Percentiles rank a stretch among this genome's conserved stretches.
Conservation (phyloP, 2,888 invertebrate genomes). For the Lithosia quadra region DNA sequence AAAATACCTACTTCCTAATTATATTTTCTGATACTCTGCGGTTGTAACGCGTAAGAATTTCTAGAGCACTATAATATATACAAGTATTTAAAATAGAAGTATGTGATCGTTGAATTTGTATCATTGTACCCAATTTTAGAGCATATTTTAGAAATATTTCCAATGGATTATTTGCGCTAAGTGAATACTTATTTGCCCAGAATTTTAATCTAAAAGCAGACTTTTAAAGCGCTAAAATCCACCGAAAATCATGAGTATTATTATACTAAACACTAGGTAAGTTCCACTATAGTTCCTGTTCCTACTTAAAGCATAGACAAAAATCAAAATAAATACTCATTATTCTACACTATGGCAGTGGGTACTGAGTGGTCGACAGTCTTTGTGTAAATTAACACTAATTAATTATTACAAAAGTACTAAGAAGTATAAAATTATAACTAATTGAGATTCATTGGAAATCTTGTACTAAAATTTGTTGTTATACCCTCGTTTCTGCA, state of each 20-base stretch:
- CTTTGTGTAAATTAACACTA: slow-evolving; percentile 73
- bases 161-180: background rate
- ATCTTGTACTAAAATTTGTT: slow-evolving; percentile 77
- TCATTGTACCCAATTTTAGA: slow-evolving; percentile 25
- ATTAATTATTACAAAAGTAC: slow-evolving; percentile 55
- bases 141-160: slow-evolving; percentile 10
- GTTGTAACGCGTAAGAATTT: slow-evolving; percentile 24
- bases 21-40: slow-evolving; percentile 28
- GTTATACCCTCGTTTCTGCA: slow-evolving; percentile 83
- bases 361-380: slow-evolving; percentile 78
- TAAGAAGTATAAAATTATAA: slow-evolving; percentile 63
- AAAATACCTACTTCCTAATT: slow-evolving; percentile 23
- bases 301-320: slow-evolving; percentile 71
- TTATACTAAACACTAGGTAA: slow-evolving; percentile 37
- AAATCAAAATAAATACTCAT: slow-evolving; percentile 55
- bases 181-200: slow-evolving; percentile 13
- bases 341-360: slow-evolving; percentile 82
- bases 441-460: slow-evolving; percentile 86
- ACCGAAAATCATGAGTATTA: slow-evolving; percentile 53
- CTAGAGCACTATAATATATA: slow-evolving; percentile 35
- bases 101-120: slow-evolving; percentile 24
- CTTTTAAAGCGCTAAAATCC: slow-evolving; percentile 41
- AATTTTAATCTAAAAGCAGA: slow-evolving; percentile 37
- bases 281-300: slow-evolving; percentile 50
- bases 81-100: slow-evolving; percentile 31